Evolutionary conservation across 1,140 invertebrate genomes (phyloP), one percentile per base, ranked within the genome.

Genomic region (Neuroterus valhalla): DNA sequence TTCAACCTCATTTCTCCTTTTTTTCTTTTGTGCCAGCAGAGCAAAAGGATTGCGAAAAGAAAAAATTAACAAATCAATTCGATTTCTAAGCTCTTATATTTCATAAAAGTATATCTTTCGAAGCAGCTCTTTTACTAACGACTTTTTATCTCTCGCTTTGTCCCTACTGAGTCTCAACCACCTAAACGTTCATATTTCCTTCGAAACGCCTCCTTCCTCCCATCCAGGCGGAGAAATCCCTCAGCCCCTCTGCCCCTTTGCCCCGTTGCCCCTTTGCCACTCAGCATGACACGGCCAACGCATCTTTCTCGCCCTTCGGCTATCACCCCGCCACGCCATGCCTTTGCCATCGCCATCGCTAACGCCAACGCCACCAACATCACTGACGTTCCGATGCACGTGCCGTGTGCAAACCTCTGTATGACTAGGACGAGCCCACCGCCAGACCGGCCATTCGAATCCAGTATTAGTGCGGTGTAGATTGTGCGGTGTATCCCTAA

Each of bases 361-460:
- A 23, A 48, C 67, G 71, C 67, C 67, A 19, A 66, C 74, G 74
- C 66, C 71, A 69, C 46, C 82, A 84, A 81, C 77, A 84, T 77
- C 79, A 84, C 82, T 86, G 82, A 87, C 83, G 86, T 87, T 85
- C 78, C 79, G 78, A 81, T 83, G 84, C 85, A 88, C 84, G 89
- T 88, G 89, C 89, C 89, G 89, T 90, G 89, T 90, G 89, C 89
- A 90, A 89, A 90, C 78, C 74, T 82, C 81, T 81, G 85, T 88
- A 90, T 90, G 89, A 90, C 89, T 90, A 90, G 89, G 87, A 85
- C 87, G 84, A 71, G 77, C 84, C 78, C 88, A 86, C 76, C 81
- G 83, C 85, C 81, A 77, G 85, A 83, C 84, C 81, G 84, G 85
- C 82, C 89, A 90, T 90, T 90, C 89, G 88, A 90, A 89, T 89